Evolutionary conservation across 2,113 vertebrate genomes (phyloP), one percentile per base, ranked within the genome.

Genomic region (Mesoclemmys tuberculata): DNA sequence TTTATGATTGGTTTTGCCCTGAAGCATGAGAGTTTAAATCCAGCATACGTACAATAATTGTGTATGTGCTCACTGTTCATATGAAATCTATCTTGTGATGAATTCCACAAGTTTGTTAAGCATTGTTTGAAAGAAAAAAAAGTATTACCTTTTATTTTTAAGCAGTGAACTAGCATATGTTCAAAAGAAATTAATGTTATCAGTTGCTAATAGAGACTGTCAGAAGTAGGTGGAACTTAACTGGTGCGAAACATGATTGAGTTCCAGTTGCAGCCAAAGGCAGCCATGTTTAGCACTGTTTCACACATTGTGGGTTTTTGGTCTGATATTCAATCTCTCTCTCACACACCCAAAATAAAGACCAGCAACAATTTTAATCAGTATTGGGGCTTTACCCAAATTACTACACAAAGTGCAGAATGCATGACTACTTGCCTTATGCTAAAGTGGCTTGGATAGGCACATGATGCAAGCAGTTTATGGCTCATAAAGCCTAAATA

Each of bases 1-100:
- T 89, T 93, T 80, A 86, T 89, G 51, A 52, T 75, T 89, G 48
- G 49, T 80, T 93, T 88, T 0, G 10, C 54, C 92, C 92, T 93
- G 94, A 93, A 90, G 91, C 87, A 68, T 78, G 80, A 74, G 93
- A 93, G 80, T 87, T 95, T 93, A 84, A 79, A 78, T 26, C 31
- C 1, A 0, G 87, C 51, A 49, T 93, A 85, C 88, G 51, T 58
- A 58, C 56, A 4, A 10, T 58, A 58, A 10, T 5, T 54, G 54
- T 29, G 24, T 26, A 58, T 29, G 56, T 27, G 26, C 56, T 58
- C 56, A 11, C 56, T 29, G 56, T 11, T 26, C 56, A 58, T 58
- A 29, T 27, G 56, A 29, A 58, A 6, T 29, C 56, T 58, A 26
- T 96, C 93, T 93, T 83, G 84, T 75, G 88, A 35, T 54, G 91